A percentile compares a stretch with the other conserved stretches of the same genome.
These are phyloP conservation scores for Didymodactylos carnosus DNA, from an alignment of 2,888 invertebrate genomes.

Conservation along the genomic window DNA sequence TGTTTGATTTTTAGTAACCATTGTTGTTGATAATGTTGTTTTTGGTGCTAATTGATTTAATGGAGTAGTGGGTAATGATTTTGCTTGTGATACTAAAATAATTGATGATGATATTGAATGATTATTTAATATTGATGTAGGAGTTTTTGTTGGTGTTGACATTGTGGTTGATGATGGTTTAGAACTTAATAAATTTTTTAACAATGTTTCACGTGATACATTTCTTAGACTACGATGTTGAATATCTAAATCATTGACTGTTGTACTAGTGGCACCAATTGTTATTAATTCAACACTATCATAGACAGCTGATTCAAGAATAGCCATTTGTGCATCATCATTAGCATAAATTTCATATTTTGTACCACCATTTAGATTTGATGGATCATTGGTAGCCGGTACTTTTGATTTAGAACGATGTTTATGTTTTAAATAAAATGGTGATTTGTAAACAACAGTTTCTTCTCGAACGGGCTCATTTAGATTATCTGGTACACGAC, in stretches of 20 bases:
- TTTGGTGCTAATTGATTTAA: neutral
- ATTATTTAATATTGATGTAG: too few species aligned
- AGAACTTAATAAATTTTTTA: too few species aligned
- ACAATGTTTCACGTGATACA: neutral
- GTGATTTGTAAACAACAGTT: neutral
- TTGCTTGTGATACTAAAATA: neutral
- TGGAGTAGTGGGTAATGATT: too few species aligned
- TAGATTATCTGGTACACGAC: neutral
- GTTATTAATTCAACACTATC: neutral
- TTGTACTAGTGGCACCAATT: neutral
- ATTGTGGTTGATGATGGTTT: too few species aligned
- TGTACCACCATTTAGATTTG: neutral
- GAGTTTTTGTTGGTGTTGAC: too few species aligned
- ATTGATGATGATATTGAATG: neutral
- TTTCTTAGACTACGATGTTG: neutral
- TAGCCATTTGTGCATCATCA: neutral
- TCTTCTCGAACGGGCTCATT: neutral
- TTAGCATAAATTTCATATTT: neutral
- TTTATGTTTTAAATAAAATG: neutral
- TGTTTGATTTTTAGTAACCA: neutral
- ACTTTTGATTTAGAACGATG: neutral
- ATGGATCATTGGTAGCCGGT: neutral
- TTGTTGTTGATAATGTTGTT: neutral
- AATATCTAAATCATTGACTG: neutral
- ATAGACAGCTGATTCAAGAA: neutral